These are phyloP conservation scores for Drosophila mojavensis DNA, from an alignment of 1,140 invertebrate genomes.

Conservation along the genomic window DNA sequence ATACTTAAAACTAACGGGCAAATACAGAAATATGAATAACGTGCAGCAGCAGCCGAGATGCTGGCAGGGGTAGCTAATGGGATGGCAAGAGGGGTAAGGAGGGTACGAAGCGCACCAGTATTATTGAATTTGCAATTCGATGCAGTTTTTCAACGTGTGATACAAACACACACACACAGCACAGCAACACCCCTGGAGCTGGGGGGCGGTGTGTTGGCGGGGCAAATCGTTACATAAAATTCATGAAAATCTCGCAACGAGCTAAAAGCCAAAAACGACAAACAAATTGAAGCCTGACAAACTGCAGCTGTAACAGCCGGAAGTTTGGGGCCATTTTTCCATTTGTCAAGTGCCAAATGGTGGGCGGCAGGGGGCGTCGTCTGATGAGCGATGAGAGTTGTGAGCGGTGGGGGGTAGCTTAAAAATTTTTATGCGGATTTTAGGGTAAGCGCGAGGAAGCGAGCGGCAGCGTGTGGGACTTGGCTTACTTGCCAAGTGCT, in stretches of 20 bases:
- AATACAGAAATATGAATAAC: slow-evolving; percentile 71
- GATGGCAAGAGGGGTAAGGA: neutral
- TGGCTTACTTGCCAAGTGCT: slow-evolving; percentile 22
- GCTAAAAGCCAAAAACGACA: slow-evolving; percentile 58
- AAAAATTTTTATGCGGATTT: slow-evolving; percentile 22
- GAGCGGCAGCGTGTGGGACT: neutral
- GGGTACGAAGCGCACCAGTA: slow-evolving; percentile 45
- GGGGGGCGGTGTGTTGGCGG: neutral
- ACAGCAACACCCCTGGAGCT: neutral
- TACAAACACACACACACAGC: neutral
- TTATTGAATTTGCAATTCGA: slow-evolving; percentile 71
- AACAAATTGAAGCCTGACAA: slow-evolving; percentile 77
- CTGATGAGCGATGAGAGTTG: neutral
- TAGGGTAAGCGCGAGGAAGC: slow-evolving; percentile 13
- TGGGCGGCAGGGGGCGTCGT: neutral
- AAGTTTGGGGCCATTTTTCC: slow-evolving; percentile 72
- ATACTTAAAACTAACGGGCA: slow-evolving; percentile 78
- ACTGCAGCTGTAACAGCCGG: slow-evolving; percentile 74
- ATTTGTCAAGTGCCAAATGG: slow-evolving; percentile 62
- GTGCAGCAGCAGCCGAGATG: neutral
- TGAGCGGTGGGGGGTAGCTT: neutral
- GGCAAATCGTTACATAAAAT: slow-evolving; percentile 71
- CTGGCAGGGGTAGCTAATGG: neutral
- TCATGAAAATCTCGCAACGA: slow-evolving; percentile 66
- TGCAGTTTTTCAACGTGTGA: slow-evolving; percentile 42